Base-by-base conservation (phyloP, 2,797 vertebrate genomes). In the Syngnathus acus region DNA sequence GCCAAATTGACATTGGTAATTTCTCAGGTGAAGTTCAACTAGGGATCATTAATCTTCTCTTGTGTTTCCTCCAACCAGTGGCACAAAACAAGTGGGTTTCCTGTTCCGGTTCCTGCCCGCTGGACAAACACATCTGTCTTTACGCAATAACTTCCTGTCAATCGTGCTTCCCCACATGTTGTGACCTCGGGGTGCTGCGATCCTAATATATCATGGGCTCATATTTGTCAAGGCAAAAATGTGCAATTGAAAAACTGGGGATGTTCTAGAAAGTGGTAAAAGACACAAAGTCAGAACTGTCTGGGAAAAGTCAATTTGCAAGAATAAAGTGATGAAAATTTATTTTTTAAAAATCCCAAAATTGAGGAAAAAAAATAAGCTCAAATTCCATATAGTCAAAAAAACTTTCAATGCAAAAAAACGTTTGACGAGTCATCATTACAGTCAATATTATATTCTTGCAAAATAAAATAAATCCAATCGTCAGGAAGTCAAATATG, bases 51-150 rank as follows among this genome's bases (percentile, higher is more conserved):
- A 81, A 83, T 84, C 81, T 81, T 65, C 79, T 45, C 19, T 59
- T 87, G 70, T 77, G 78, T 79, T 81, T 84, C 80, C 82, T 84
- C 70, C 80, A 78, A 82, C 82, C 76, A 72, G 73, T 86, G 79
- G 79, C 83, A 86, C 76, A 72, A 37, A 57, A 83, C 76, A 66
- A 55, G 78, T 79, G 67, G 1, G 80, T 83, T 88, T 89, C 82
- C 83, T 82, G 81, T 65, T 66, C 78, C 78, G 77, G 76, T 71
- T 71, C 72, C 74, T 78, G 77, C 75, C 83, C 67, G 63, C 73
- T 84, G 66, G 78, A 77, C 79, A 88, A 78, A 84, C 73, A 78
- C 75, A 62, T 81, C 76, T 78, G 77, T 76, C 47, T 78, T 74
- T 80, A 79, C 80, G 78, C 74, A 9, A 76, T 72, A 81, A 80